Base-by-base conservation (phyloP, 2,888 invertebrate species). In the Entomobrya multifasciata region DNA sequence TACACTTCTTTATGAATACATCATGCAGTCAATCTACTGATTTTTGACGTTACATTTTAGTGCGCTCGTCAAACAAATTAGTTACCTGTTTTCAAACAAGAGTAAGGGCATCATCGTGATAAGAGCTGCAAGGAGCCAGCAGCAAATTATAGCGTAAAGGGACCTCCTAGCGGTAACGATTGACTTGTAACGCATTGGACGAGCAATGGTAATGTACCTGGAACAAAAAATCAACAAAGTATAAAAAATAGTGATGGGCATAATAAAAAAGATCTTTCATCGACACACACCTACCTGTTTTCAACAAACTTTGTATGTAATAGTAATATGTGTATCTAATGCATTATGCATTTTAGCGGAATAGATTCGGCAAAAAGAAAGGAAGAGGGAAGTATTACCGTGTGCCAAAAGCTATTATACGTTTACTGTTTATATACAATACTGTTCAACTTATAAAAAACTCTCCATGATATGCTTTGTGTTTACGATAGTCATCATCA, bases 171-270 rank as follows among this genome's bases (percentile, higher is more conserved):
- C 89, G 10, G 90, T 91, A 15, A 91, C 89, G 36, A 91, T 90
- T 13, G 88, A 87, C 82, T 90, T 90, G 88, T 90, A 90, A 52
- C 89, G 87, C 91, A 91, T 91, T 1, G 91, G 91, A 17, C 89
- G 88, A 10, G 90, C 90, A 49, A 91, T 91, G 6, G 91, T 90
- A 17, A 91, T 89, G 76, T 90, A 91, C 82, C 91, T 91, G 87
- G 36, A 87, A 77, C 57, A 25, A 25, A 44, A 25, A 72, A 47
- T 25, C 17, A 52, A 52, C 6, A 52, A 74, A 52, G 30, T 22
- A 44, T 70, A 70, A 70, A 70, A 49, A 70, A 30, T 74, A 52
- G 36, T 55, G 74, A 74, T 74, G 74, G 52, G 5, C 74, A 36
- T 17, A 8, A 55, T 74, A 74, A 52, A 30, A 52, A 74, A 36